A percentile compares a stretch with the other conserved stretches of the same genome.
Evolutionary conservation across 2,113 vertebrate genomes (phyloP).

Genomic region (Coracopsis vasa): DNA sequence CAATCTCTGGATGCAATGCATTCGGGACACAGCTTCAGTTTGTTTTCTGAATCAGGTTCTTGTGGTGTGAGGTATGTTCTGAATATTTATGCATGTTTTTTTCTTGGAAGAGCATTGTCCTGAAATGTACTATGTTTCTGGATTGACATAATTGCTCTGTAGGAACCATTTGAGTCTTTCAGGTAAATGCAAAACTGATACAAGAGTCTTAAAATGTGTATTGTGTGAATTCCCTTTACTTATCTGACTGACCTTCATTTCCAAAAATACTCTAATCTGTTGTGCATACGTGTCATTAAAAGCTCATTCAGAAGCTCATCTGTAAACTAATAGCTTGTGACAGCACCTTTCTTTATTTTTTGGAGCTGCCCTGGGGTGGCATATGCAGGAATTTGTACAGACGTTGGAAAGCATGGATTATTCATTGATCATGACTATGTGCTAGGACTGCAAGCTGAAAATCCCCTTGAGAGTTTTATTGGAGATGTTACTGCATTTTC

Average conservation of each 20-base stretch:
- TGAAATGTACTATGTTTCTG: neutral
- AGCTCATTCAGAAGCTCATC: neutral
- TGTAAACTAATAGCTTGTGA: neutral
- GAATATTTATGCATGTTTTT: constrained; percentile 5
- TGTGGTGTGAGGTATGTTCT: neutral
- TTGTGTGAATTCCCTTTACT: neutral
- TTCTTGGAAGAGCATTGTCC: neutral
- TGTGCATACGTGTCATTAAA: constrained; percentile 1
- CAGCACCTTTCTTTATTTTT: neutral
- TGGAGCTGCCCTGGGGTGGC: neutral
- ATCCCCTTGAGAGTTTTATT: neutral
- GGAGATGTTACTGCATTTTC: constrained; percentile 12
- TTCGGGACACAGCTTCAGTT: neutral
- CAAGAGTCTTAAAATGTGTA: neutral
- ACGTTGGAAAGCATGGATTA: constrained; percentile 34
- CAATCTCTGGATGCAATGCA: neutral
- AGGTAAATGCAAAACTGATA: neutral
- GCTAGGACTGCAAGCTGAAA: constrained; percentile 4
- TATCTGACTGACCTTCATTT: neutral
- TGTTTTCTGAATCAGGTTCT: constrained; percentile 20
- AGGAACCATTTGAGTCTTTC: neutral
- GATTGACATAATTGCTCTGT: neutral
- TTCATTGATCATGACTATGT: constrained; percentile 33
- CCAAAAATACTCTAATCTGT: neutral
- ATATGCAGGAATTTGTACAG: neutral